phyloP scores from a whole-genome alignment of 2,888 invertebrate genomes.

The Dasysyrphus tricinctus region DNA sequence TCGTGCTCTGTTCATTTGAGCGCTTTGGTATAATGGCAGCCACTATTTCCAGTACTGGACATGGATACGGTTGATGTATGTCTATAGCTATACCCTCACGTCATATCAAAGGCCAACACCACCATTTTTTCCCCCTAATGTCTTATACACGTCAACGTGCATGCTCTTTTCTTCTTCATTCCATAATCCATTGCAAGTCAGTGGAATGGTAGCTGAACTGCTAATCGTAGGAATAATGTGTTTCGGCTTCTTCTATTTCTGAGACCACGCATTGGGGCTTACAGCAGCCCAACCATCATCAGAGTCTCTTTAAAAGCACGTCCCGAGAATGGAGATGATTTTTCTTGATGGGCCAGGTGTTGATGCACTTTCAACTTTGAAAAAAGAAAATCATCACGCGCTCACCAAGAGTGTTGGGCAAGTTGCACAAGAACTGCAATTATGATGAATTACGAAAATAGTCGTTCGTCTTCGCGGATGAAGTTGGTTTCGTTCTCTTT shows the following conservation, averaged over 20 bases:
- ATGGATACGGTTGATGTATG: slow-evolving; percentile 55
- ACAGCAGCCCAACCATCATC: neutral
- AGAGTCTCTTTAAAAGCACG: slow-evolving; percentile 54
- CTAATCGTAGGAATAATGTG: slow-evolving; percentile 74
- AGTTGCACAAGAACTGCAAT: slow-evolving; percentile 71
- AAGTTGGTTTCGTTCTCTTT: slow-evolving; percentile 57
- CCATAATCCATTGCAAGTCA: slow-evolving; percentile 44
- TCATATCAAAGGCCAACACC: slow-evolving; percentile 47
- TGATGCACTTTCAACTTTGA: slow-evolving; percentile 74
- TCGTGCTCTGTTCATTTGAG: slow-evolving; percentile 62
- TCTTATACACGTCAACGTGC: neutral
- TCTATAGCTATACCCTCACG: slow-evolving; percentile 41
- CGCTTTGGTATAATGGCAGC: slow-evolving; percentile 46
- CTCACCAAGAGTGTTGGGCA: slow-evolving; percentile 49
- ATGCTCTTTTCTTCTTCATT: slow-evolving; percentile 36
- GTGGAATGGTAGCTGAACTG: slow-evolving; percentile 71
- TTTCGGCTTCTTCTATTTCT: slow-evolving; percentile 69
- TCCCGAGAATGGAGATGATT: slow-evolving; percentile 62
- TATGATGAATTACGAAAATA: slow-evolving; percentile 74
- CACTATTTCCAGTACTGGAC: slow-evolving; percentile 54
- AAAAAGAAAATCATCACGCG: slow-evolving; percentile 67
- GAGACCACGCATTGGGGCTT: slow-evolving; percentile 36
- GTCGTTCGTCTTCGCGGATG: slow-evolving; percentile 36
- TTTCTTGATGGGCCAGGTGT: slow-evolving; percentile 72
- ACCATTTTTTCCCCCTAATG: slow-evolving; percentile 29